Conservation (phyloP, 2,113 vertebrate species). For the Australoheros scitulus region DNA sequence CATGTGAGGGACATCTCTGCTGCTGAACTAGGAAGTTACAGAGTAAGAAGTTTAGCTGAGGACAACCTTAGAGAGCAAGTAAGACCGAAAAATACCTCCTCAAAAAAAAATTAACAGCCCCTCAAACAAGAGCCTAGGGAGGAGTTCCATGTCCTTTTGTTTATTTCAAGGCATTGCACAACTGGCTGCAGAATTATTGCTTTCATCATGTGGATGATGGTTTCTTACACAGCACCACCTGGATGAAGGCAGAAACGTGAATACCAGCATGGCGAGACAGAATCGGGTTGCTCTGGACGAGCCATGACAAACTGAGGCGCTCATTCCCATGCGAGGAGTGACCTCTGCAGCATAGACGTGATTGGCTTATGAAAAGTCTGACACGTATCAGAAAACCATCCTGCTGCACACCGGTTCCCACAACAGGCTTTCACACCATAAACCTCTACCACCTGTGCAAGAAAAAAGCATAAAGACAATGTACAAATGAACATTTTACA, state of each 20-base stretch:
- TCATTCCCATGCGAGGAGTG: neutral
- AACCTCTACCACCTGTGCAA: neutral
- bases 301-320: neutral
- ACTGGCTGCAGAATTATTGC: neutral
- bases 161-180: rapidly evolving
- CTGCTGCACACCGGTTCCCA: neutral
- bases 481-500: too few relatives aligned
- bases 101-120: neutral
- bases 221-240: neutral
- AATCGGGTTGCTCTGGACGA: neutral
- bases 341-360: neutral
- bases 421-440: neutral
- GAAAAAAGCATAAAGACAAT: neutral
- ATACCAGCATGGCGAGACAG: neutral
- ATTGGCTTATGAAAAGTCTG: neutral
- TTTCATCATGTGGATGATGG: neutral
- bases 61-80: neutral
- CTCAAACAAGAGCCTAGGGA: neutral
- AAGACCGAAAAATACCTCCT: neutral
- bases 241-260: neutral
- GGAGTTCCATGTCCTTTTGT: too few relatives aligned
- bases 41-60: neutral
- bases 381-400: rapidly evolving
- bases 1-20: neutral
- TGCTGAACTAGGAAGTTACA: neutral